Conservation (phyloP, 2,113 vertebrate species). For the Cynocephalus volans region DNA sequence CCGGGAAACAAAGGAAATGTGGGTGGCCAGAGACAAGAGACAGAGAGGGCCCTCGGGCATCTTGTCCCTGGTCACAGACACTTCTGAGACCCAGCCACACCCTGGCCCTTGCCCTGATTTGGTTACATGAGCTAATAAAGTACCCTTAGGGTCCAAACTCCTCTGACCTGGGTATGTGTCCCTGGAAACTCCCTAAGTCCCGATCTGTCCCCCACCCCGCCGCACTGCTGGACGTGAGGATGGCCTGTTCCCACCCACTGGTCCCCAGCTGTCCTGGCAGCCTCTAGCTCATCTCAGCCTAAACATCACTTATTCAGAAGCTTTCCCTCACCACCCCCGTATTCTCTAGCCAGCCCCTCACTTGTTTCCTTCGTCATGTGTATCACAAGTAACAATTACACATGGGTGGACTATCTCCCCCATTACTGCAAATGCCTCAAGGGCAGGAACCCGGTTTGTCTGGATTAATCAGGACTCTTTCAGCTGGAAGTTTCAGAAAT, state of each 20-base stretch:
- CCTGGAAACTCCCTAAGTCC: background rate
- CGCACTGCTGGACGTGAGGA: accelerated
- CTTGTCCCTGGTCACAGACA: background rate
- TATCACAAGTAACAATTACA: no score
- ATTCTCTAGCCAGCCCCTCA: background rate
- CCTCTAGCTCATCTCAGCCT: background rate
- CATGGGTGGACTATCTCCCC: background rate
- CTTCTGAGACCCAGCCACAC: background rate
- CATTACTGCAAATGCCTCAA: accelerated
- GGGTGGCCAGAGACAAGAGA: background rate
- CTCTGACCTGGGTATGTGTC: background rate
- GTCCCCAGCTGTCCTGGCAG: background rate
- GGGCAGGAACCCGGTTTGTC: background rate
- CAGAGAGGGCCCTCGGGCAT: background rate
- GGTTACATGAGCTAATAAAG: background rate
- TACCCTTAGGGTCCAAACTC: background rate
- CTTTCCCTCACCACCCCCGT: accelerated
- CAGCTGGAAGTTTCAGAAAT: background rate
- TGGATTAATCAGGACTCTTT: no score
- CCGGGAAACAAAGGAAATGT: no score
- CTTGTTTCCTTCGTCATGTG: background rate
- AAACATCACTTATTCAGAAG: background rate
- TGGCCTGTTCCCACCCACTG: background rate
- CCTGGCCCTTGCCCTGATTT: background rate
- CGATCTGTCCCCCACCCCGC: background rate